phyloP scores from a whole-genome alignment of 2,888 invertebrate genomes.

The Eugnorisma glareosa region DNA sequence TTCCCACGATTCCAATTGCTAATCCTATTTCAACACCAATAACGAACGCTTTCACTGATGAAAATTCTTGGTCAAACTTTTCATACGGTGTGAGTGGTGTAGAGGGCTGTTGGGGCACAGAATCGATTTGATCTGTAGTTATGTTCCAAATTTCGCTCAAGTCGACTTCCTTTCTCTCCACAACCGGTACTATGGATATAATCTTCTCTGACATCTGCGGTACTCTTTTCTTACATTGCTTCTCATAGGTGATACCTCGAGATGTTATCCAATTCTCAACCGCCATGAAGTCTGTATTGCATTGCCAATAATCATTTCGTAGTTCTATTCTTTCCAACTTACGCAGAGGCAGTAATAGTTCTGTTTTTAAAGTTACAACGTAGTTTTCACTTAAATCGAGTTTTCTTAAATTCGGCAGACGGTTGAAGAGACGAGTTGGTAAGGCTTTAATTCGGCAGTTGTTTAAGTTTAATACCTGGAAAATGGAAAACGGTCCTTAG shows the following conservation, averaged over 20 bases:
- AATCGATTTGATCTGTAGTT: conserved; percentile 71
- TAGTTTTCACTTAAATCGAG: conserved; percentile 92
- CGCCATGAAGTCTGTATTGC: conserved; percentile 85
- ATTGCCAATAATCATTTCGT: conserved; percentile 90
- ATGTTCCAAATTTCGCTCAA: conserved; percentile 85
- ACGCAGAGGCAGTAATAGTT: conserved; percentile 85
- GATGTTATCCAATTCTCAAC: conserved; percentile 84
- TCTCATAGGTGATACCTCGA: conserved; percentile 84
- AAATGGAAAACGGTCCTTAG: not conserved
- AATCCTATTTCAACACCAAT: conserved; percentile 86
- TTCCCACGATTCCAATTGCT: conserved; percentile 84
- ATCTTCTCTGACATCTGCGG: conserved; percentile 91
- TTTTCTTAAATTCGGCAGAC: conserved; percentile 89
- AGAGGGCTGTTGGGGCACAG: conserved; percentile 63
- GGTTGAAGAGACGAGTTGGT: conserved; percentile 87
- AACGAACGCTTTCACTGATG: conserved; percentile 85
- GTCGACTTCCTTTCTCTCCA: conserved; percentile 82
- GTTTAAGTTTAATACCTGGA: conserved; percentile 90
- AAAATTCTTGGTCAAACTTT: conserved; percentile 85
- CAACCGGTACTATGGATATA: conserved; percentile 84
- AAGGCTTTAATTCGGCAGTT: conserved; percentile 91
- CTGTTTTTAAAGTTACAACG: conserved; percentile 87
- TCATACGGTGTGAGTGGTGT: conserved; percentile 80
- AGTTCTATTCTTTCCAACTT: conserved; percentile 89
- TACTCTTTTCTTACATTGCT: conserved; percentile 82